These are phyloP conservation scores for Pantala flavescens DNA, from an alignment of 1,140 invertebrate species.

Conservation along the genomic window DNA sequence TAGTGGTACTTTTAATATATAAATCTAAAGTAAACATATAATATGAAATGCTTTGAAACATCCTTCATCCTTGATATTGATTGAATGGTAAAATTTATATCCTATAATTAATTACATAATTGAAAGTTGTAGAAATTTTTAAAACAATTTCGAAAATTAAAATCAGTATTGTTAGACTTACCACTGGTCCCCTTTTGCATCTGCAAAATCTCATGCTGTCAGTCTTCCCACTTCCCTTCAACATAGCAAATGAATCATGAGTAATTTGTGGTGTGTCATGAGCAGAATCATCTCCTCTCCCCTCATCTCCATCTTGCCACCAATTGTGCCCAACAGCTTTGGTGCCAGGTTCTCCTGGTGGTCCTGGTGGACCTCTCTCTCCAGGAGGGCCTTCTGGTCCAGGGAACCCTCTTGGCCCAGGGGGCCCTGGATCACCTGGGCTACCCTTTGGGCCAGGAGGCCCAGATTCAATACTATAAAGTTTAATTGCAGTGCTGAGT, in stretches of 20 bases:
- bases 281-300: constrained; percentile 18
- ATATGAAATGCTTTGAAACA: too few relatives aligned
- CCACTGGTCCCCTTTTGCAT: constrained; percentile 47
- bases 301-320: constrained; percentile 17
- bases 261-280: constrained; percentile 35
- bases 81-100: too few relatives aligned
- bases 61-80: too few relatives aligned
- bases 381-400: constrained; percentile 24
- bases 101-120: too few relatives aligned
- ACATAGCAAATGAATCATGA: constrained; percentile 42
- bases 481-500: constrained; percentile 44
- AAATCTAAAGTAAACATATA: too few relatives aligned
- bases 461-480: constrained; percentile 43
- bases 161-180: constrained; percentile 31
- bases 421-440: constrained; percentile 33
- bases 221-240: constrained; percentile 28
- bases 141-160: too few relatives aligned
- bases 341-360: constrained; percentile 16
- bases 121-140: too few relatives aligned
- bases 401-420: constrained; percentile 35
- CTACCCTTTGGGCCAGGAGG: constrained; percentile 38
- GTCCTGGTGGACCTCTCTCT: constrained; percentile 15
- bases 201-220: constrained; percentile 35
- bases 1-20: too few relatives aligned
- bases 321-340: neutral